These are phyloP conservation scores for Patagioenas fasciata DNA, from an alignment of 2,113 vertebrate genomes.

Conservation along the genomic window DNA sequence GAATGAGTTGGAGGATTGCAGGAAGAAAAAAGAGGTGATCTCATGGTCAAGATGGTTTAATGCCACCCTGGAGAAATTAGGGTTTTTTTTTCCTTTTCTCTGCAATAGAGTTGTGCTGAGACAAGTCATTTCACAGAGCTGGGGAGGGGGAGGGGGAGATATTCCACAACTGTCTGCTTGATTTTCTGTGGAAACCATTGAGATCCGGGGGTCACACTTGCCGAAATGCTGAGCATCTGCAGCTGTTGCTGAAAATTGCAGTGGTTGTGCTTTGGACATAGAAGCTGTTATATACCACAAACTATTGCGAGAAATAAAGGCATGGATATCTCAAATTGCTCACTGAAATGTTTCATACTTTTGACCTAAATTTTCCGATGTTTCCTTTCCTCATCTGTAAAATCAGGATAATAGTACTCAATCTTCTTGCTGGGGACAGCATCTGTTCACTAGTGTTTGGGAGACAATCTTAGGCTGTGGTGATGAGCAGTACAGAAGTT, in stretches of 20 bases:
- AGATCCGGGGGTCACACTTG: neutral
- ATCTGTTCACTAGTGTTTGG: neutral
- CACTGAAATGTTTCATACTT: neutral
- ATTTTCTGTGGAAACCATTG: neutral
- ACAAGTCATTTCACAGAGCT: neutral
- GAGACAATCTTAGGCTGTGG: neutral
- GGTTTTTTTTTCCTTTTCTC: neutral
- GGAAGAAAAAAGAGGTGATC: neutral
- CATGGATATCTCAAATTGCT: neutral
- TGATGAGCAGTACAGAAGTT: neutral
- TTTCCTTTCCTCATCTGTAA: neutral
- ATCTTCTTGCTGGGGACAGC: neutral
- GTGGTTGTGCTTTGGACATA: neutral
- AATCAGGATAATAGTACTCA: neutral
- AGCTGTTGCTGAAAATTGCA: neutral
- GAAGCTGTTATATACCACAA: neutral
- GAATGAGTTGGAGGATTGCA: neutral
- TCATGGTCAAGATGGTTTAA: neutral
- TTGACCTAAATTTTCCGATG: neutral
- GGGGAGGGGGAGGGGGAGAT: rapidly evolving
- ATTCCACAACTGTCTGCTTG: neutral
- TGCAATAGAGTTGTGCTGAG: neutral
- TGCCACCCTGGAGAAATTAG: neutral
- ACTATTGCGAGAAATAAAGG: neutral
- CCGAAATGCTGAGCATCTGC: neutral